Percentiles rank a stretch among this genome's conserved stretches.
Conservation (phyloP, 2,797 vertebrate species). For the Kryptolebias ocellatus region DNA sequence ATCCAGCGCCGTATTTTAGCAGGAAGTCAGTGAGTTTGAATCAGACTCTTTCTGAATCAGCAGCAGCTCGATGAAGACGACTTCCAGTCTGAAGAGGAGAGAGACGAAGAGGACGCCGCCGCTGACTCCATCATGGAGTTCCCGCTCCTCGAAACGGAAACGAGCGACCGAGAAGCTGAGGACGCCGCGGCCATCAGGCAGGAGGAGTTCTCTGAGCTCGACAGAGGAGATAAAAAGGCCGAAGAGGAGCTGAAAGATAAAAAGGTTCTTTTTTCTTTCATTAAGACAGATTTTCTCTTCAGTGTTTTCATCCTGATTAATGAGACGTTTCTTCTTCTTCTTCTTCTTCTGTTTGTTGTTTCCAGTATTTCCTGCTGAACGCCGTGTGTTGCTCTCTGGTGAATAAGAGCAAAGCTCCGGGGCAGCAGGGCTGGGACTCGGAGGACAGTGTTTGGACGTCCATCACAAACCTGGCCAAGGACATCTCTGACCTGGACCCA, state of each 20-base stretch:
- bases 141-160: conserved; percentile 38
- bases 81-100: conserved; percentile 12
- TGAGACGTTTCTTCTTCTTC: background rate
- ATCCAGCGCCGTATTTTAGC: too few species aligned
- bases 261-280: conserved; percentile 65
- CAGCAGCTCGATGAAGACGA: conserved; percentile 35
- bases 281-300: background rate
- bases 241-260: conserved; percentile 67
- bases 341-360: background rate
- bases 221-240: conserved; percentile 21
- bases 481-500: conserved; percentile 81
- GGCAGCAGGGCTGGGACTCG: conserved; percentile 63
- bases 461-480: conserved; percentile 73
- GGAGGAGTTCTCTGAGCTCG: conserved; percentile 72
- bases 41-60: conserved; percentile 3
- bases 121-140: conserved; percentile 25
- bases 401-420: conserved; percentile 63
- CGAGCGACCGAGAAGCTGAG: conserved; percentile 27
- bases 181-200: conserved; percentile 17
- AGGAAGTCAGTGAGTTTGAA: background rate
- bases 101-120: conserved; percentile 5
- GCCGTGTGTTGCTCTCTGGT: conserved; percentile 84
- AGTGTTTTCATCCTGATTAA: background rate
- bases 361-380: conserved; percentile 83
- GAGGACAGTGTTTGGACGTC: conserved; percentile 54